These are phyloP conservation scores for Cuculus canorus DNA, from an alignment of 2,797 vertebrate species.

Conservation along the genomic window DNA sequence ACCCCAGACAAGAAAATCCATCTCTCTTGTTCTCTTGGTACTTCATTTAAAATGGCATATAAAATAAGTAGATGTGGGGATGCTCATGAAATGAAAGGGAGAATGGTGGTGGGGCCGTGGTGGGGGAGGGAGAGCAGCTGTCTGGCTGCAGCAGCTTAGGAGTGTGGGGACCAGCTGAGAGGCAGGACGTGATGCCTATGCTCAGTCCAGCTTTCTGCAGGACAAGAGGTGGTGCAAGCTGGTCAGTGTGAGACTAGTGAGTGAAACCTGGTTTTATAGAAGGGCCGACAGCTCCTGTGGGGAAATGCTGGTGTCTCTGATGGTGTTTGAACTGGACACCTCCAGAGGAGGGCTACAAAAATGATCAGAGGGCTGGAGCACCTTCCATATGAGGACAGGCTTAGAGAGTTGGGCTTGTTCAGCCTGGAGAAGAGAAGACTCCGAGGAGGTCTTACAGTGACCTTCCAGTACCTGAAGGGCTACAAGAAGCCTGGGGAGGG, in stretches of 20 bases:
- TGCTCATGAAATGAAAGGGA: not conserved
- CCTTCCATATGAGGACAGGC: too few species aligned
- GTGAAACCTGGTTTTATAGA: not conserved
- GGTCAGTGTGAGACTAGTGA: not conserved
- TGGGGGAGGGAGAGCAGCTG: not conserved
- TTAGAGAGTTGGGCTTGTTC: too few species aligned
- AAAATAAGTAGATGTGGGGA: not conserved
- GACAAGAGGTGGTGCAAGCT: not conserved
- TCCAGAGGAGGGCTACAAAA: too few species aligned
- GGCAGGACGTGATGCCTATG: too few species aligned
- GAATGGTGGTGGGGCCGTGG: accelerated
- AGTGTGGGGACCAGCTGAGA: not conserved
- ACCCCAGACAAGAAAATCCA: not conserved
- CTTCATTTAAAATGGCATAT: not conserved
- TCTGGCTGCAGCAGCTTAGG: not conserved
- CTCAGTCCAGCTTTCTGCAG: not conserved
- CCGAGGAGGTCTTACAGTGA: too few species aligned
- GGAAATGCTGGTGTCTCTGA: not conserved
- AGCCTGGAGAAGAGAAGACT: too few species aligned
- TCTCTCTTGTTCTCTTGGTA: not conserved
- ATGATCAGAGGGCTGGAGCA: too few species aligned
- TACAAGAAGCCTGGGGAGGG: too few species aligned
- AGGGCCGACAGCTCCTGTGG: not conserved
- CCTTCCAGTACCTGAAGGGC: too few species aligned
- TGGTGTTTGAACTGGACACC: not conserved